phyloP scores from a whole-genome alignment of 2,113 vertebrate species.

The Ovis canadensis region DNA sequence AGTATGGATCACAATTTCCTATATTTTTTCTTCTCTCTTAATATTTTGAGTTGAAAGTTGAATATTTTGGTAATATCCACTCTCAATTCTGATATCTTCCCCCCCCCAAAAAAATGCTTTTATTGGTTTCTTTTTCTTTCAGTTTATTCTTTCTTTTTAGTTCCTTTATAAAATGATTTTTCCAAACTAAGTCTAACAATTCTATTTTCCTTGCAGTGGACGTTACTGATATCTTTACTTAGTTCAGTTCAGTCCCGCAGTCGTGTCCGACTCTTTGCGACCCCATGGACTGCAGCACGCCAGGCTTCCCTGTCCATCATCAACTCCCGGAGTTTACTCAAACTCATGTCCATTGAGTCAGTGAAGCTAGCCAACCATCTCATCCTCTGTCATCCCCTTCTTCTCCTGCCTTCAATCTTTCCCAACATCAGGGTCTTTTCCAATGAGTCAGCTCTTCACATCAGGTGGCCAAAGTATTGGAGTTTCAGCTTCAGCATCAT shows the following conservation, averaged over 20 bases:
- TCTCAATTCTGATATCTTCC: background rate
- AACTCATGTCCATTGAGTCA: background rate
- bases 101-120: background rate
- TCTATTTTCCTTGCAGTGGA: background rate
- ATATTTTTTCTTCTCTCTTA: background rate
- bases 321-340: background rate
- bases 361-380: background rate
- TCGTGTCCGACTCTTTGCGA: background rate
- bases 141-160: background rate
- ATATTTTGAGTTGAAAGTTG: background rate
- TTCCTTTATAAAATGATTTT: background rate
- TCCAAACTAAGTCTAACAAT: background rate
- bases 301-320: background rate
- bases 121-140: fast-evolving
- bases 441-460: background rate
- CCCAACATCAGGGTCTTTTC: background rate
- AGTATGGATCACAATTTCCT: background rate
- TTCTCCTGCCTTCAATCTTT: background rate
- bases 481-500: background rate
- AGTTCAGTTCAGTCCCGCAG: background rate
- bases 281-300: fast-evolving
- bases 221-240: background rate
- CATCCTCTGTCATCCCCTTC: background rate
- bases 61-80: background rate
- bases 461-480: background rate